Conservation (phyloP, 2,888 invertebrate genomes). For the Meteorus colon region DNA sequence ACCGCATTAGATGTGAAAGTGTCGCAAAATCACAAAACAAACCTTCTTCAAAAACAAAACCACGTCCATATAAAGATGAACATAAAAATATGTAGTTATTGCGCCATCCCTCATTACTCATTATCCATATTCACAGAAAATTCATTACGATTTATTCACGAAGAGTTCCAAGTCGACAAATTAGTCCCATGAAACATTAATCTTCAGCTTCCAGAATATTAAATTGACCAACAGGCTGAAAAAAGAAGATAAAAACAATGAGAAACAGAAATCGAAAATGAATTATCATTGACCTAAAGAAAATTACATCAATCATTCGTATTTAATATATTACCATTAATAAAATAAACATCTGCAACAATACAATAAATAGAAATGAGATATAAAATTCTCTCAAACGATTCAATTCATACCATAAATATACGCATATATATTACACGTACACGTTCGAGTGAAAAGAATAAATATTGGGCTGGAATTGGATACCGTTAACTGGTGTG, state of each 20-base stretch:
- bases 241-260: neutral
- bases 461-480: constrained; percentile 72
- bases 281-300: neutral
- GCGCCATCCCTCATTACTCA: neutral
- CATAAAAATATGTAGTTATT: neutral
- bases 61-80: neutral
- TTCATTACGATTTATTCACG: neutral
- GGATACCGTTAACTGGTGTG: constrained; percentile 67
- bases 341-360: neutral
- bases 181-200: neutral
- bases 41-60: neutral
- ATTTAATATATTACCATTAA: neutral
- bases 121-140: neutral
- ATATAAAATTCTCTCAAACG: constrained; percentile 28
- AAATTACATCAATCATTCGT: neutral
- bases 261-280: constrained; percentile 4
- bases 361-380: constrained; percentile 36
- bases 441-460: constrained; percentile 62
- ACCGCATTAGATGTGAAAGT: constrained; percentile 67
- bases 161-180: neutral
- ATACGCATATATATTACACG: constrained; percentile 10
- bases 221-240: neutral
- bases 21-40: constrained; percentile 61
- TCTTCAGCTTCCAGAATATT: neutral
- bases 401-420: neutral